Evolutionary conservation across 2,797 vertebrate genomes (phyloP), one percentile per base, ranked within the genome.

Genomic region (Acestrorhynchus altus): DNA sequence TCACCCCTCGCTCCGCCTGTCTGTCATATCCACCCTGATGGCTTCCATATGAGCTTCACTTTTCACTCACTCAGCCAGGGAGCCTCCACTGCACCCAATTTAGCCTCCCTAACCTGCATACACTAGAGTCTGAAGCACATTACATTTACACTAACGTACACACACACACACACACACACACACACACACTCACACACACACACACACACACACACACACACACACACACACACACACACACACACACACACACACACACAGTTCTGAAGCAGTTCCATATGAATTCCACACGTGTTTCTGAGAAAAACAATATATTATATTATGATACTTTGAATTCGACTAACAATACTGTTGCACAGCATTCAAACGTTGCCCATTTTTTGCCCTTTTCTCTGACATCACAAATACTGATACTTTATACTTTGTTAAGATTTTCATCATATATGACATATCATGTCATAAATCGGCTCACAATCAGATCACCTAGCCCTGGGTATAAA

Each of bases 1-100:
- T 83, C 81, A 83, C 40, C 28, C 35, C 26, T 42, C 65, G 42
- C 42, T 59, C 57, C 65, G 56, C 59, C 57, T 66, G 67, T 40
- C 73, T 72, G 65, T 81, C 67, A 76, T 39, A 20, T 22, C 24
- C 44, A 31, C 18, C 44, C 39, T 59, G 69, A 72, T 39, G 35
- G 22, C 68, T 59, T 70, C 39, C 56, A 28, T n/a, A 63, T 47
- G 46, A 74, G 59, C 35, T 46, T 3, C 26, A 59, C 26, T 42
- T 24, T 47, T 61, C 56, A 60, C 56, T 72, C 70, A 39, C 65
- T 28, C 20, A 75, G 47, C 39, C 26, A 52, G 73, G 42, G 52
- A 61, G 22, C 26, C 15, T 31, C 28, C 54, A 69, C 71, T 35
- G 31, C 39, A 80, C 39, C 63, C 18, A 51, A 67, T 63, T 49